Percentiles rank a stretch among this genome's conserved stretches.
phyloP scores from a whole-genome alignment of 2,888 invertebrate species.

The Lepetodrilus schrolli region DNA sequence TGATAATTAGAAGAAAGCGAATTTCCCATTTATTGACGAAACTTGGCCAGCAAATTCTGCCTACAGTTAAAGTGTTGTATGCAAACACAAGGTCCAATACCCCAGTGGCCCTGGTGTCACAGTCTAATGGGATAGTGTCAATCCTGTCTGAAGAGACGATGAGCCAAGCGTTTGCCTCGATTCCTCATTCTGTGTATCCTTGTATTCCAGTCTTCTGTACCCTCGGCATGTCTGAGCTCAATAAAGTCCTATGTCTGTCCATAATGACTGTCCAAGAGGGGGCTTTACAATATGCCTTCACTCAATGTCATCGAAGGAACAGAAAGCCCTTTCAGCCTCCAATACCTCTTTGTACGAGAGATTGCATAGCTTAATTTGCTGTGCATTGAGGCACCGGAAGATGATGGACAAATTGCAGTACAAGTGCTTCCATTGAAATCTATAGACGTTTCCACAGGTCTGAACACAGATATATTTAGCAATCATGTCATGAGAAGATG shows the following conservation, averaged over 20 bases:
- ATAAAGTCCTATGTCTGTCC: neutral
- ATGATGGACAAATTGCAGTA: neutral
- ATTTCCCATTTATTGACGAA: neutral
- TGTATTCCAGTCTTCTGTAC: neutral
- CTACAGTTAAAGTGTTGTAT: no score
- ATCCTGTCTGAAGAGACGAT: neutral
- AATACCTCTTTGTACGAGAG: neutral
- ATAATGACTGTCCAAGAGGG: neutral
- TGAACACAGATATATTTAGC: no score
- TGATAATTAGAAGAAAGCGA: neutral
- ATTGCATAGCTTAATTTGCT: neutral
- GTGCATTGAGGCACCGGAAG: neutral
- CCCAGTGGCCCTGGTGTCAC: neutral
- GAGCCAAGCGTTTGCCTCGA: neutral
- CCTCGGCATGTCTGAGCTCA: neutral
- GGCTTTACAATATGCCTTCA: neutral
- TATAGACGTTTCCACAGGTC: no score
- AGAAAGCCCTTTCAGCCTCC: neutral
- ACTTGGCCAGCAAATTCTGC: no score
- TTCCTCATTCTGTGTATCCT: no score
- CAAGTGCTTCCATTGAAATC: neutral
- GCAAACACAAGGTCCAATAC: neutral
- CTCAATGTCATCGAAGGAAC: neutral
- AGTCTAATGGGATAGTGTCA: neutral
- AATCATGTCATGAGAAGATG: no score